These are phyloP conservation scores for Apotomis betuletana DNA, from an alignment of 2,888 invertebrate genomes.

Conservation along the genomic window DNA sequence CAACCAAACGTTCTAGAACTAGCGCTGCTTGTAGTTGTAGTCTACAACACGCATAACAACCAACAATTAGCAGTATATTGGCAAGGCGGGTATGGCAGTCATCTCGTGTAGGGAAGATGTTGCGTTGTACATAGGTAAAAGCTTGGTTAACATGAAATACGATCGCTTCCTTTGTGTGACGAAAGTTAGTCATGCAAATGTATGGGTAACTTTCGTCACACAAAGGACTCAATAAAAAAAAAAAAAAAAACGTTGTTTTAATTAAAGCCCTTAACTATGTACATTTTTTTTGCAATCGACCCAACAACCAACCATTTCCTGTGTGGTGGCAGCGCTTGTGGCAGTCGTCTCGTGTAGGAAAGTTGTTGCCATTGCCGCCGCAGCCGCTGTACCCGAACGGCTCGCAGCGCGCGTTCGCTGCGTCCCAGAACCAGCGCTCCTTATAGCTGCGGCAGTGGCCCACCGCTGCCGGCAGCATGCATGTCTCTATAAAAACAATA, in stretches of 20 bases:
- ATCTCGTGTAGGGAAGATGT: constrained; percentile 91
- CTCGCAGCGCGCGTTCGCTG: constrained; percentile 87
- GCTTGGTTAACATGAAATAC: no score
- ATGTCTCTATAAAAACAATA: constrained; percentile 75
- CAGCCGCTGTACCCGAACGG: constrained; percentile 95
- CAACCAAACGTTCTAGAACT: no score
- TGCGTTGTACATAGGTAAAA: constrained; percentile 61
- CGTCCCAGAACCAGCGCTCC: constrained; percentile 94
- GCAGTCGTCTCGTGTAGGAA: constrained; percentile 88
- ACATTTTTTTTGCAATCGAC: no score
- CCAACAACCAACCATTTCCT: neutral
- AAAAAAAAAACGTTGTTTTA: no score
- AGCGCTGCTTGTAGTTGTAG: neutral
- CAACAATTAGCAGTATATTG: constrained; percentile 43
- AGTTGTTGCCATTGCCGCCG: constrained; percentile 94
- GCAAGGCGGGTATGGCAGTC: constrained; percentile 84
- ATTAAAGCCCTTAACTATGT: no score
- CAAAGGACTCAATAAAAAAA: no score
- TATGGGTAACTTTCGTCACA: no score
- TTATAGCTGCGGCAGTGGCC: constrained; percentile 91
- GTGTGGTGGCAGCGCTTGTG: constrained; percentile 83
- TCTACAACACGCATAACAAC: neutral
- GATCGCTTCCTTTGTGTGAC: no score
- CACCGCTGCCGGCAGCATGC: constrained; percentile 85
- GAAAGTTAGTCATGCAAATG: no score